A percentile compares a stretch with the other conserved stretches of the same genome.
Conservation (phyloP, 2,113 vertebrate species). For the Dasyurus viverrinus region DNA sequence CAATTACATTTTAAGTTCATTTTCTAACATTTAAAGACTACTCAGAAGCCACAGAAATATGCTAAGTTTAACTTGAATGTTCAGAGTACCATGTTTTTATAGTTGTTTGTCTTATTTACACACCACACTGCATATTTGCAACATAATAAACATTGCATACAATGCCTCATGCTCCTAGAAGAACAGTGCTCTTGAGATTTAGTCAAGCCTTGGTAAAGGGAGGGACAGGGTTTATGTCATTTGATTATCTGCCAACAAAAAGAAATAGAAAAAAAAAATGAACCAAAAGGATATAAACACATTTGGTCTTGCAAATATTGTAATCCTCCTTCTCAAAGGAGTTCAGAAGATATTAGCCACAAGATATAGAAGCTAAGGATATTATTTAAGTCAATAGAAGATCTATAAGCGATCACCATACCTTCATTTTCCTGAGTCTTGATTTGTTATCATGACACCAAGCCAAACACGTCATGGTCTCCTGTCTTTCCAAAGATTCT, state of each 20-base stretch:
- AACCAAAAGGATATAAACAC: background rate
- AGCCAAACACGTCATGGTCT: slow-evolving; percentile 97
- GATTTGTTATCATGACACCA: slow-evolving; percentile 99
- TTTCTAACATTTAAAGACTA: background rate
- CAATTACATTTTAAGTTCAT: background rate
- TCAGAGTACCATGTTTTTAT: background rate
- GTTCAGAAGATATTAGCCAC: background rate
- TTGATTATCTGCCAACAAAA: slow-evolving; percentile 15
- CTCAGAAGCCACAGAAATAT: background rate
- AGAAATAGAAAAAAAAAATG: background rate
- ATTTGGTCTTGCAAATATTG: background rate
- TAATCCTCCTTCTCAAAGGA: background rate
- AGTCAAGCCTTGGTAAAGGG: background rate
- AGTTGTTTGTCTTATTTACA: background rate
- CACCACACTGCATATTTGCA: slow-evolving; percentile 13
- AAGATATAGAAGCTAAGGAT: background rate
- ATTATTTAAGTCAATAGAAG: background rate
- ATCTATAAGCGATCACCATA: slow-evolving; percentile 68
- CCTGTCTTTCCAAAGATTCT: slow-evolving; percentile 97
- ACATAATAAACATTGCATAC: background rate
- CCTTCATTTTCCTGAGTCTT: slow-evolving; percentile 99
- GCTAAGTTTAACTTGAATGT: background rate
- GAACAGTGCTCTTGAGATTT: background rate
- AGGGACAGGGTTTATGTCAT: background rate
- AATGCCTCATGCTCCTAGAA: slow-evolving; percentile 7